Conservation (phyloP, 2,888 invertebrate genomes). For the Melanostoma scalare region DNA sequence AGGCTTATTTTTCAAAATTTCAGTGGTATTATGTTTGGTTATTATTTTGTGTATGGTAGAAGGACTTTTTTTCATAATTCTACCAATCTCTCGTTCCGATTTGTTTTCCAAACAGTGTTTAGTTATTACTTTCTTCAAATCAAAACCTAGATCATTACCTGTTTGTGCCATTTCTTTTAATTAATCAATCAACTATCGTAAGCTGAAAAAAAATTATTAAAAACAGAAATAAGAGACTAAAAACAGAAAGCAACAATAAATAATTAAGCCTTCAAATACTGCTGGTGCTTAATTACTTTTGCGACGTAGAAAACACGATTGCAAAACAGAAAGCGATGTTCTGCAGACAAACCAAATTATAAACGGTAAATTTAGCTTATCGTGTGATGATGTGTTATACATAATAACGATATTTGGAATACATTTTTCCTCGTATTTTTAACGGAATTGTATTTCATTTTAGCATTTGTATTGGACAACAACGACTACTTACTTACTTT, state of each 20-base stretch:
- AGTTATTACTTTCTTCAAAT: conserved; percentile 8
- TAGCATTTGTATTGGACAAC: too few relatives aligned
- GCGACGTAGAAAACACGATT: background rate
- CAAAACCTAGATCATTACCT: background rate
- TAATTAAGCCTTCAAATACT: background rate
- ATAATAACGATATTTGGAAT: background rate
- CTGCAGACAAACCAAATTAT: background rate
- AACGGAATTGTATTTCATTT: background rate
- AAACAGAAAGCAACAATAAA: background rate
- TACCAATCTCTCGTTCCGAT: conserved; percentile 9
- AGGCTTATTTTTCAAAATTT: background rate
- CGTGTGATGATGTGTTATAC: background rate
- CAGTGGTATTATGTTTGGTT: conserved; percentile 3
- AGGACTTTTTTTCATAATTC: conserved; percentile 17
- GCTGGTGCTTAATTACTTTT: background rate
- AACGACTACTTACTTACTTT: background rate
- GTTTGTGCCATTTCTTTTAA: background rate
- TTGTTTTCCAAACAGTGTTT: conserved; percentile 22
- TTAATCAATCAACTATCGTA: background rate
- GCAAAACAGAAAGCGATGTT: background rate
- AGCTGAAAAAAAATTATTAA: background rate
- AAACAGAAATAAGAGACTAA: background rate
- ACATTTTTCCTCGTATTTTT: background rate
- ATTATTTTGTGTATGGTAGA: conserved; percentile 18
- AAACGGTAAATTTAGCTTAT: background rate